phyloP scores from a whole-genome alignment of 1,140 invertebrate species.

The Gerris buenoi region DNA sequence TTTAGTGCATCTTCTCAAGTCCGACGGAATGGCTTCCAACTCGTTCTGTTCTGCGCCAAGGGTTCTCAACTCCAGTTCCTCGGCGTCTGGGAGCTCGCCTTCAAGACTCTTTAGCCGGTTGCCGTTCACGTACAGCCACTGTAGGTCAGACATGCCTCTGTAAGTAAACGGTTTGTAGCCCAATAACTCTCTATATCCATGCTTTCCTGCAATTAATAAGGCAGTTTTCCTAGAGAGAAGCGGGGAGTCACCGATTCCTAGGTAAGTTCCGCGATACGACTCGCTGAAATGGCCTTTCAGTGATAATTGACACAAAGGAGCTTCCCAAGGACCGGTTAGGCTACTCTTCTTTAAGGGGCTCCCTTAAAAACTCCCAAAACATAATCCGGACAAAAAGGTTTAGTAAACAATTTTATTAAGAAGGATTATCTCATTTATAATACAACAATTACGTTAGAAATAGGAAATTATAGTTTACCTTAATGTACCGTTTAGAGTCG shows the following conservation, averaged over 20 bases:
- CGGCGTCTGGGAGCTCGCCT: constrained; percentile 47
- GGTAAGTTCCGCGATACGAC: no score
- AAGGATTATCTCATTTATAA: no score
- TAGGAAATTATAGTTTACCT: constrained; percentile 29
- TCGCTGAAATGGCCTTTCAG: no score
- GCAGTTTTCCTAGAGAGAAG: neutral
- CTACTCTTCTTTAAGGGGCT: no score
- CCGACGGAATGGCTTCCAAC: constrained; percentile 46
- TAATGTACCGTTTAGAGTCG: constrained; percentile 53
- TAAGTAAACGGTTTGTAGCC: constrained; percentile 14
- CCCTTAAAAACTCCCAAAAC: no score
- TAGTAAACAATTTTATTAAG: no score
- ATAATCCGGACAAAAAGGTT: no score
- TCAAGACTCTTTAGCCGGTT: constrained; percentile 57
- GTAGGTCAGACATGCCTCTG: constrained; percentile 47
- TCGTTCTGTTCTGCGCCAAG: constrained; percentile 56
- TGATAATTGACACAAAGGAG: no score
- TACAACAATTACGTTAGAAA: neutral
- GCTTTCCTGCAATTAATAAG: neutral
- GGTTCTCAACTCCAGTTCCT: constrained; percentile 42
- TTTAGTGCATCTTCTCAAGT: constrained; percentile 44
- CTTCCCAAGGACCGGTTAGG: no score
- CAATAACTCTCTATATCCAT: constrained; percentile 2
- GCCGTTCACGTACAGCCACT: constrained; percentile 59
- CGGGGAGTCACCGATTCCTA: no score